Conservation (phyloP, 1,140 invertebrate species). For the Bactericera cockerelli region DNA sequence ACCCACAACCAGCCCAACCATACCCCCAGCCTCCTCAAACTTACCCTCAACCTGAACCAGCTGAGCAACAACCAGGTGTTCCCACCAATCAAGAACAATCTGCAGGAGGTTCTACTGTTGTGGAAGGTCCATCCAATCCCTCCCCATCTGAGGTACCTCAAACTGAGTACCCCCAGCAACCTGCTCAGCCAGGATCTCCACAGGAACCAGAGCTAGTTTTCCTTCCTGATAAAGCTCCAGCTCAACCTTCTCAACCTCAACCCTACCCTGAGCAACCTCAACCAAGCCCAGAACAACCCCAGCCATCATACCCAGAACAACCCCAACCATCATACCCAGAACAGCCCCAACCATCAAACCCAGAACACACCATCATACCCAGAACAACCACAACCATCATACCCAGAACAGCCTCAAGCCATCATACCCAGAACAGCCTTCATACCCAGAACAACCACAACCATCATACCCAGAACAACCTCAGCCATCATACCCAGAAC, state of each 20-base stretch:
- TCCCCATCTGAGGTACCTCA: constrained; percentile 16
- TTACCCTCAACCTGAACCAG: constrained; percentile 13
- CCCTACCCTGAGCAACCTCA: background rate
- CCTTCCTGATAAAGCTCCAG: background rate
- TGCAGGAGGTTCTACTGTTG: background rate
- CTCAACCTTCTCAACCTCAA: background rate
- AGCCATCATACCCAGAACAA: constrained; percentile 16
- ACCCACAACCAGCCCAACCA: constrained; percentile 25
- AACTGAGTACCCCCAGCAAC: background rate
- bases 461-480: constrained; percentile 18
- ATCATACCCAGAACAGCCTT: background rate
- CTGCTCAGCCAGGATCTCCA: background rate
- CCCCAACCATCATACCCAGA: constrained; percentile 21
- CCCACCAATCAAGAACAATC: constrained; percentile 21
- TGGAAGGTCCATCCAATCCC: constrained; percentile 16
- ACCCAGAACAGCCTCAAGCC: constrained; percentile 13
- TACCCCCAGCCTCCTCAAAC: constrained; percentile 28
- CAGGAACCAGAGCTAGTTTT: background rate
- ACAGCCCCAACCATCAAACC: constrained; percentile 19
- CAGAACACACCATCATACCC: constrained; percentile 17
- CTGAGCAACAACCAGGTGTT: background rate
- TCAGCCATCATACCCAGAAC: constrained; percentile 22
- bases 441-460: constrained; percentile 8
- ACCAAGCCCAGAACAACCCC: constrained; percentile 8
- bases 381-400: constrained; percentile 10